phyloP scores from a whole-genome alignment of 2,113 vertebrate species.

The Petroica traversi region DNA sequence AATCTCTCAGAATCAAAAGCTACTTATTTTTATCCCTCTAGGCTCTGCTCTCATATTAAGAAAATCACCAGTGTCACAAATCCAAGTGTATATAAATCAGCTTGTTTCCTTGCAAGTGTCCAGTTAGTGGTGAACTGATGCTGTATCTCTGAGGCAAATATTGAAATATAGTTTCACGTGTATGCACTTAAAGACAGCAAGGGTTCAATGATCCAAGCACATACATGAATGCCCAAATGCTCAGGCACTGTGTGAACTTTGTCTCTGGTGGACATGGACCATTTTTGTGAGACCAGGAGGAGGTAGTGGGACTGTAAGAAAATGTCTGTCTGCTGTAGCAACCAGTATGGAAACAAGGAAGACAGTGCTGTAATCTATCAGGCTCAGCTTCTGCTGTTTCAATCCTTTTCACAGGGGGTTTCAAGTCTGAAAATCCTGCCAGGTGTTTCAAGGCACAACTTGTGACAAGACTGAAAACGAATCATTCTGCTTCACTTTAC shows the following conservation, averaged over 20 bases:
- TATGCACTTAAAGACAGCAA: background rate
- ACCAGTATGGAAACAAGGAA: background rate
- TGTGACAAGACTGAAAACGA: background rate
- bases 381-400: background rate
- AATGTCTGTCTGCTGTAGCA: background rate
- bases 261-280: background rate
- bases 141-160: background rate
- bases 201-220: background rate
- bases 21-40: constrained; percentile 1
- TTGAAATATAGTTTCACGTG: background rate
- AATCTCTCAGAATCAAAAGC: background rate
- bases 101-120: background rate
- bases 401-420: background rate
- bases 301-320: background rate
- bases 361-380: background rate
- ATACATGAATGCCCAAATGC: background rate
- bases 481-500: background rate
- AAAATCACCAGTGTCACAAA: background rate
- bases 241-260: background rate
- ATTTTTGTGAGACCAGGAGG: background rate
- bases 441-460: background rate
- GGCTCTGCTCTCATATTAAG: background rate
- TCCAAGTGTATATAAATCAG: background rate
- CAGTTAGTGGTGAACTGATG: background rate
- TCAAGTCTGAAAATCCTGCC: background rate